Evolutionary conservation across 2,888 invertebrate genomes (phyloP), one percentile per base, ranked within the genome.

Genomic region (Lordiphosa fenestrarum): DNA sequence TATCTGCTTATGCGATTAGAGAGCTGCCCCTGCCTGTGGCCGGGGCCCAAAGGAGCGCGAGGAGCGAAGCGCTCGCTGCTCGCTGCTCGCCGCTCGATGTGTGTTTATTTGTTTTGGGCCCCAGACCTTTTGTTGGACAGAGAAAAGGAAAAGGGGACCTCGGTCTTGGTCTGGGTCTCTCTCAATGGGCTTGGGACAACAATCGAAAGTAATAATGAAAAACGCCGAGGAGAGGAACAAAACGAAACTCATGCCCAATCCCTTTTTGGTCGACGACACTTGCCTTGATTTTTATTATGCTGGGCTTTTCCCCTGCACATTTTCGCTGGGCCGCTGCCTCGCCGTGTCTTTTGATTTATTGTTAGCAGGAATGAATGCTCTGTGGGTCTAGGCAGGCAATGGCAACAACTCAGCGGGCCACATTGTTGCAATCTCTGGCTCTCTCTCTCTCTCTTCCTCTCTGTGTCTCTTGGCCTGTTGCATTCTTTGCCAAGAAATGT

Each of bases 191-290:
- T 15, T 23, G 35, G 42, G 44, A 48, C 60, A 72, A 80, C 77
- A 77, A 77, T 83, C 77, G 84, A 77, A 77, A 77, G 84, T 83
- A 83, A 77, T 83, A 80, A 77, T 80, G 70, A 77, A 77, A 77
- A 77, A 83, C 80, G 70, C 66, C 76, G 25, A 49, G 39, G 30
- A 56, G 42, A 69, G 9, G 10, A 42, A 41, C 30, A 53, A 47
- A 38, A 53, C 12, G 12, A 53, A 39, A 35, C 38, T n/a, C 42
- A 25, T 23, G 30, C 52, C 21, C n/a, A 40, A 30, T 25, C 10
- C 56, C 56, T 33, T 47, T 40, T 35, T 36, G 49, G 50, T 23
- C 38, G 68, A 71, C 83, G 76, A 83, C 77, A 83, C 77, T 83
- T 77, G 77, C 84, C 76, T 83, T 83, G 73, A 83, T 83, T 77